Evolutionary conservation across 2,888 invertebrate genomes (phyloP), one percentile per base, ranked within the genome.

Genomic region (Cabera pusaria): DNA sequence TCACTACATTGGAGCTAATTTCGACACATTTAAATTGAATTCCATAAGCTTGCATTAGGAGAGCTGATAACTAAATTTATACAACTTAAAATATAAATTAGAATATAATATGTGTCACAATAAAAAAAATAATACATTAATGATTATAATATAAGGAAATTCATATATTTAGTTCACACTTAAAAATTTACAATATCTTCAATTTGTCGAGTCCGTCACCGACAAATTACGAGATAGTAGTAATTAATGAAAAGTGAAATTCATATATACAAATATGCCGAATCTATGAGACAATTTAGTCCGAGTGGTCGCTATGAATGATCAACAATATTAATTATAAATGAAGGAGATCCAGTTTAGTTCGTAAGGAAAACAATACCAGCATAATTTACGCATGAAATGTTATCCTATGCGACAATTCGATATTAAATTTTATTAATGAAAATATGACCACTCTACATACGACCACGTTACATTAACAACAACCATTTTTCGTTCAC

Each of bases 31-130:
- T 32, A 38, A 42, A 39, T 52, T 55, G 56, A 48, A 61, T 62
- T 59, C 64, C 62, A 71, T 56, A 61, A 70, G 62, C 66, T 76
- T 69, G 68, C 59, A 66, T 73, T 70, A 55, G 79, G 78, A 85
- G 84, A 85, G 80, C 78, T 64, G 67, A 70, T 58, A 74, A 69
- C 73, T 77, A 79, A 79, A 74, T 84, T 83, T 84, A 74, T 82
- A 85, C 82, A 84, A 83, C 79, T 81, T 77, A 81, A 72, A 64
- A 77, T 74, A 73, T 77, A 81, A 72, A 64, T 76, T 74, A 73
- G 76, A 78, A 69, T 72, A 74, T 52, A 67, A 60, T 68, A 64
- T 51, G 62, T 59, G 62, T 63, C 44, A 48, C 48, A 48, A 37
- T 43, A 58, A 62, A 61, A 53, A 76, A 32, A 27, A 41, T 63